phyloP scores from a whole-genome alignment of 1,140 invertebrate genomes.

The Drosophila cardini region DNA sequence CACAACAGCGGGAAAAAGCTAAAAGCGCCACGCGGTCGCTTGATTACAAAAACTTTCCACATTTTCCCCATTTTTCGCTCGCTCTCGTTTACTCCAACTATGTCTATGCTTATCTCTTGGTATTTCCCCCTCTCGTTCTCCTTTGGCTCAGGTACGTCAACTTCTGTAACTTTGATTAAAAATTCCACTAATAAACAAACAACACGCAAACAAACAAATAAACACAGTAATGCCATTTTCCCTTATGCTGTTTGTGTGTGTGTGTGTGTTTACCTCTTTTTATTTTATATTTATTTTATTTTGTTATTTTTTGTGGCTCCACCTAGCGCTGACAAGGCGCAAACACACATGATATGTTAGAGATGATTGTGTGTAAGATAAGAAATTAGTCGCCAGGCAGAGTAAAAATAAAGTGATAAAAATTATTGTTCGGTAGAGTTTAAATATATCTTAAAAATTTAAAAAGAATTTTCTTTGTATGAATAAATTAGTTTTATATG shows the following conservation, averaged over 20 bases:
- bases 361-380: conserved; percentile 16
- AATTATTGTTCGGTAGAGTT: too few relatives aligned
- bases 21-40: conserved; percentile 63
- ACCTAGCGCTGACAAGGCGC: conserved; percentile 52
- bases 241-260: conserved; percentile 23
- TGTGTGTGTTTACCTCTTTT: conserved; percentile 12
- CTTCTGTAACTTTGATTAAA: conserved; percentile 80
- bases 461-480: too few relatives aligned
- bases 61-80: conserved; percentile 1
- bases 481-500: too few relatives aligned
- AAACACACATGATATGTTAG: conserved; percentile 32
- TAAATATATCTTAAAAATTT: too few relatives aligned
- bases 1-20: conserved; percentile 60
- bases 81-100: neutral
- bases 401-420: too few relatives aligned
- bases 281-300: neutral
- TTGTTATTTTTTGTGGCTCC: conserved; percentile 34
- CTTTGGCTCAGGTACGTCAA: conserved; percentile 63
- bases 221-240: conserved; percentile 41
- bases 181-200: conserved; percentile 82
- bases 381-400: neutral
- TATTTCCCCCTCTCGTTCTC: neutral
- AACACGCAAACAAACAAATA: conserved; percentile 55
- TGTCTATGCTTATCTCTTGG: too few relatives aligned
- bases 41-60: conserved; percentile 65